Evolutionary conservation across 2,113 vertebrate species (phyloP).

Genomic region (Bubo blakistoni): DNA sequence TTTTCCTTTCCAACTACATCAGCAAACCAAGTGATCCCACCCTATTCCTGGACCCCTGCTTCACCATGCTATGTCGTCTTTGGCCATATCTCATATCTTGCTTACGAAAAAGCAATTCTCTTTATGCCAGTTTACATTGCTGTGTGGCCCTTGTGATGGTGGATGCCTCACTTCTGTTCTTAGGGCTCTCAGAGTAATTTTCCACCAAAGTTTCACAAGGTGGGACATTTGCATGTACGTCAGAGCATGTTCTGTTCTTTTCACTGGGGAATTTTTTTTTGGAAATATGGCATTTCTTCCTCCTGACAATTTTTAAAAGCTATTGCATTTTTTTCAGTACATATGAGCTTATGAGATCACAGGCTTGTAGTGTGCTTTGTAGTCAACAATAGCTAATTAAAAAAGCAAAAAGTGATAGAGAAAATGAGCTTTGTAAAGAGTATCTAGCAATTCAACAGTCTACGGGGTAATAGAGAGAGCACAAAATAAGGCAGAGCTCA

Average conservation of each 20-base stretch:
- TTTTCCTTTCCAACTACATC: background rate
- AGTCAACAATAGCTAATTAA: background rate
- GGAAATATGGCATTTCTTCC: background rate
- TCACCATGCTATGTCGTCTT: rapidly evolving
- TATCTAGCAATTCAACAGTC: background rate
- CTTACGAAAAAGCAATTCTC: background rate
- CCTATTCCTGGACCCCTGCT: background rate
- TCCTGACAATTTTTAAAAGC: background rate
- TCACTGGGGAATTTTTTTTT: background rate
- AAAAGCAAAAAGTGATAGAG: background rate
- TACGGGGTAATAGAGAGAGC: background rate
- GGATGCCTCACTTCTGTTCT: background rate
- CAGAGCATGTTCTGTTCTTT: background rate
- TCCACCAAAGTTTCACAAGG: background rate
- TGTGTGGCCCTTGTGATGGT: background rate
- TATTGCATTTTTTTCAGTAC: background rate
- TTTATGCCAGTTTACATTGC: background rate
- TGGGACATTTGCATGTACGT: rapidly evolving
- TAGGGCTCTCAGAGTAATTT: background rate
- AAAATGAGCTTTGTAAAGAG: background rate
- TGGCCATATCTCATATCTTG: background rate
- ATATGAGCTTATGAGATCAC: background rate
- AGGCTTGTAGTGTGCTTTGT: background rate
- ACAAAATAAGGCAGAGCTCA: background rate
- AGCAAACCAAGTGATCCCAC: background rate